A percentile compares a stretch with the other conserved stretches of the same genome.
Evolutionary conservation across 2,888 invertebrate genomes (phyloP).

Genomic region (Ennomos fuscantarius): DNA sequence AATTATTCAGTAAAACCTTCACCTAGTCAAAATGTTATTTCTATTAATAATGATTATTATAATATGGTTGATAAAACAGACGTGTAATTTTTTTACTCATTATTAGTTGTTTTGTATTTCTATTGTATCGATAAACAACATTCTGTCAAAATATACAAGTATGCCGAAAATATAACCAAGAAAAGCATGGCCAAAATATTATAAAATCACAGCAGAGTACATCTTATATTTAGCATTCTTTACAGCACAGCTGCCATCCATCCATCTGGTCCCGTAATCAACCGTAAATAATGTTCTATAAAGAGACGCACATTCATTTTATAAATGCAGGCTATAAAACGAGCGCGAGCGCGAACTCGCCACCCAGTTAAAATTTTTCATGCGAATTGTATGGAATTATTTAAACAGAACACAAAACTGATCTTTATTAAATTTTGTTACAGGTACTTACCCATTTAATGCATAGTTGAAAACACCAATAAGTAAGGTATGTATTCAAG

Average conservation of each 20-base stretch:
- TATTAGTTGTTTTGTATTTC: background rate
- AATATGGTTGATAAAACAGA: too few species aligned
- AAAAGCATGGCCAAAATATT: conserved; percentile 9
- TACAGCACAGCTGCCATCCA: conserved; percentile 26
- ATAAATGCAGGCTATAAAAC: conserved; percentile 14
- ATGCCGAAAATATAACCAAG: conserved; percentile 5
- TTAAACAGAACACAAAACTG: background rate
- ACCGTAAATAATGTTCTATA: conserved; percentile 26
- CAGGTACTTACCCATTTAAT: conserved; percentile 3
- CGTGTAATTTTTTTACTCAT: too few species aligned
- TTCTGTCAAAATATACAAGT: conserved; percentile 6
- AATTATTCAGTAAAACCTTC: too few species aligned
- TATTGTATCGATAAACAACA: background rate
- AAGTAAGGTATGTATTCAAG: background rate
- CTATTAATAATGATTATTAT: too few species aligned
- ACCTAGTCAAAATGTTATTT: too few species aligned
- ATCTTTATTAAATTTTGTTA: conserved; percentile 7
- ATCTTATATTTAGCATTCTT: conserved; percentile 19
- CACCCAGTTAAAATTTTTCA: conserved; percentile 15
- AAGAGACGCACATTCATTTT: conserved; percentile 19
- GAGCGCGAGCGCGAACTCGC: conserved; percentile 10
- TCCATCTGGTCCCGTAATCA: conserved; percentile 31
- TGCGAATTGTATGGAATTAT: conserved; percentile 5
- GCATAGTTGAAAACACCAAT: background rate
- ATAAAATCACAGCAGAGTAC: conserved; percentile 7